Base-by-base conservation (phyloP, 1,140 invertebrate genomes). In the Platyscapa corneri region DNA sequence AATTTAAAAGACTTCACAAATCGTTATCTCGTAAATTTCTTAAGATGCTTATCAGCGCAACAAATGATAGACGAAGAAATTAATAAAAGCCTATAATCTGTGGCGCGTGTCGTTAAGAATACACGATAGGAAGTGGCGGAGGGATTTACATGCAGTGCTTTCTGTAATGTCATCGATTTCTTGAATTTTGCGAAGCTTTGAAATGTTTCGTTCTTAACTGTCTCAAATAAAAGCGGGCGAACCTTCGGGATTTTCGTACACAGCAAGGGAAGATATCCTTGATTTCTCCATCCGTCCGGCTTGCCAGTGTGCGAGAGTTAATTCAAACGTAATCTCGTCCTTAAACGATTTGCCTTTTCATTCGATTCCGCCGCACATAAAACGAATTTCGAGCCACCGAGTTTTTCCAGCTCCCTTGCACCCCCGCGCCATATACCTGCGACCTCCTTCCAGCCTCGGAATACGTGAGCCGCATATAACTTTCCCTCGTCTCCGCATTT, bases 321-420 rank as follows among this genome's bases (percentile, higher is more conserved):
- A 84, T 85, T 85, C 70, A 81, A 85, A 85, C 78, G 78, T 65
- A 85, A 85, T 85, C 78, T 85, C 70, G 84, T 37, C 84, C 84
- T 77, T 78, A 70, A 84, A 84, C 82, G 72, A 65, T 83, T 83
- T 83, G 56, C 67, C 39, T 83, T 78, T 70, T 78, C 82, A 65
- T 83, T 76, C 72, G 74, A 64, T 83, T 77, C 82, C n/a, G 56
- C n/a, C 34, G 82, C 74, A 75, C 82, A 56, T 84, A 84, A 84
- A 84, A 84, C 64, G 82, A 67, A 84, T 84, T 78, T 78, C 60
- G 60, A 76, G 72, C 77, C 18, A 34, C 75, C 18, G 49, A 56
- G 23, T 64, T 64, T n/a, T 30, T 56, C 56, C 56, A 34, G 23
- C 49, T 49, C 30, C 49, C 75, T 56, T 2, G 42, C 0, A 10